Evolutionary conservation across 2,888 invertebrate species (phyloP).

Genomic region (Andricus curvator): DNA sequence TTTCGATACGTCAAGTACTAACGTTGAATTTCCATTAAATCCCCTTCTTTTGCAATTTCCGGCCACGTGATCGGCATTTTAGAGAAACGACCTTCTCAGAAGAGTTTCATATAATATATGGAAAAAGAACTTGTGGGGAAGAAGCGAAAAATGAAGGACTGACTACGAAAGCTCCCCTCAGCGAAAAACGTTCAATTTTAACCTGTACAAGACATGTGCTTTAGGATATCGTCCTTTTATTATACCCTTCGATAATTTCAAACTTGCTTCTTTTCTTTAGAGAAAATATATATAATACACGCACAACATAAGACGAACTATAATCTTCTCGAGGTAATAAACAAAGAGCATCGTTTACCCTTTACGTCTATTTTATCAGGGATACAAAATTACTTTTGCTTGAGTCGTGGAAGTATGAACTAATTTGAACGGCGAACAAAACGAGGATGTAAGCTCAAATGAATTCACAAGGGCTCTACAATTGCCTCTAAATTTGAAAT

Average conservation of each 20-base stretch:
- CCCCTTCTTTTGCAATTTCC: slow-evolving; percentile 44
- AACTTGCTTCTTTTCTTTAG: slow-evolving; percentile 27
- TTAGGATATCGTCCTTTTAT: neutral
- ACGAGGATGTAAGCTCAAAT: slow-evolving; percentile 44
- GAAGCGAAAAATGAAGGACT: neutral
- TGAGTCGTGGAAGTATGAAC: slow-evolving; percentile 57
- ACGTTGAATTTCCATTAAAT: slow-evolving; percentile 38
- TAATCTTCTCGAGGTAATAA: slow-evolving; percentile 67
- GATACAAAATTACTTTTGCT: slow-evolving; percentile 65
- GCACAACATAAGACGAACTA: slow-evolving; percentile 48
- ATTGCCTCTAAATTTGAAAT: neutral
- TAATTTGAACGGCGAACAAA: slow-evolving; percentile 52
- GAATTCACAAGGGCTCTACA: slow-evolving; percentile 44
- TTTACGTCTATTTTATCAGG: slow-evolving; percentile 44
- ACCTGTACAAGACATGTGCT: neutral
- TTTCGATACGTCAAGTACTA: slow-evolving; percentile 10
- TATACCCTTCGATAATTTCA: neutral
- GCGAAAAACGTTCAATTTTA: neutral
- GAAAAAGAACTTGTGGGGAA: slow-evolving; percentile 10
- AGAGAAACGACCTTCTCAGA: neutral
- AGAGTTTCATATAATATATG: slow-evolving; percentile 15
- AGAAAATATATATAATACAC: slow-evolving; percentile 39
- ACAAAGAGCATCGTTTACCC: slow-evolving; percentile 63
- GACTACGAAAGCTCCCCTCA: neutral
- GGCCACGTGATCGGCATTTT: slow-evolving; percentile 41